These are phyloP conservation scores for Vultur gryphus DNA, from an alignment of 2,797 vertebrate genomes.

Conservation along the genomic window DNA sequence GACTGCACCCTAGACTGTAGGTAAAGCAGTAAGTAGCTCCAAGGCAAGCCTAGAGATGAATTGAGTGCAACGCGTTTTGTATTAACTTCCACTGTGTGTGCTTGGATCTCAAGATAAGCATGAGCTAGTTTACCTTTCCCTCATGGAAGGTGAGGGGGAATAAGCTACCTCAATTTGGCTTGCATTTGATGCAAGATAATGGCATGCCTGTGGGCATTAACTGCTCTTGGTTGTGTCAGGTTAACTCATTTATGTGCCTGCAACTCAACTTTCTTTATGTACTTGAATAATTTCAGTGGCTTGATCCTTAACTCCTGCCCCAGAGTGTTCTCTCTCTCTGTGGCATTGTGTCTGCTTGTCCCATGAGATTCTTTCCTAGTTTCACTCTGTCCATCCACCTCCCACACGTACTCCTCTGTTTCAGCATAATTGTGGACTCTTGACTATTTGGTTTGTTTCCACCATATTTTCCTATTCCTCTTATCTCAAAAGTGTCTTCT, in stretches of 20 bases:
- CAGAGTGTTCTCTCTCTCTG: not conserved
- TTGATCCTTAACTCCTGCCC: not conserved
- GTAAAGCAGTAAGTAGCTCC: not conserved
- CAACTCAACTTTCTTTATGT: not conserved
- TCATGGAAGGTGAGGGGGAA: not conserved
- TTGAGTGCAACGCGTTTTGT: accelerated
- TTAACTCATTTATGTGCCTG: not conserved
- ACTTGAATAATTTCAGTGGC: not conserved
- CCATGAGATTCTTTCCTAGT: not conserved
- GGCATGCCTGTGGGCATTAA: not conserved
- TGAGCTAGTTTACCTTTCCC: not conserved
- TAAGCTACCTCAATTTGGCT: not conserved
- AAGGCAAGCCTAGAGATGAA: not conserved
- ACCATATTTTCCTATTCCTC: not conserved
- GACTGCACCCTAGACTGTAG: not conserved
- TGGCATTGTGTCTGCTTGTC: not conserved
- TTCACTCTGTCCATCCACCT: not conserved
- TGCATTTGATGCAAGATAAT: not conserved
- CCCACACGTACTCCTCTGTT: not conserved
- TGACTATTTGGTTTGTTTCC: not conserved
- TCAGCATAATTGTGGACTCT: not conserved
- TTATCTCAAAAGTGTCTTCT: not conserved
- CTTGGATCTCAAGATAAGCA: not conserved
- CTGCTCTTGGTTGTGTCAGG: not conserved
- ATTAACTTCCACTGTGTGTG: not conserved